phyloP scores from a whole-genome alignment of 1,140 invertebrate species.

The Dendroctonus valens region DNA sequence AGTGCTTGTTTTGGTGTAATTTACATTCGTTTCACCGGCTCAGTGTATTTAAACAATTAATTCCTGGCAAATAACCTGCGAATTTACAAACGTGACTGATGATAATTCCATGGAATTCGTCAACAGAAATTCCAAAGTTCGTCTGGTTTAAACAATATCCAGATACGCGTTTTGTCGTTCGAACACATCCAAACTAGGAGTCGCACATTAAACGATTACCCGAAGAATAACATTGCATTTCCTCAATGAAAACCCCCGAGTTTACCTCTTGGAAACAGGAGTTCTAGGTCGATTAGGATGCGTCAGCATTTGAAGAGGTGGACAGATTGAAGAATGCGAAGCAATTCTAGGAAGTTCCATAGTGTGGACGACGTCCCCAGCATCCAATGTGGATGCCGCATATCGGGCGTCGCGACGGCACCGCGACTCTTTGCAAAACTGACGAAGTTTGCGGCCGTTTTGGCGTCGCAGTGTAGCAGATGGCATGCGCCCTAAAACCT shows the following conservation, averaged over 20 bases:
- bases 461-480: slow-evolving; percentile 25
- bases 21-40: too few relatives aligned
- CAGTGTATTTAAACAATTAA: too few relatives aligned
- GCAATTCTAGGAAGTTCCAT: slow-evolving; percentile 49
- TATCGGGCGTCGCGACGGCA: slow-evolving; percentile 33
- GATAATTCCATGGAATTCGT: too few relatives aligned
- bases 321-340: slow-evolving; percentile 47
- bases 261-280: slow-evolving; percentile 42
- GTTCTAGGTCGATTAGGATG: slow-evolving; percentile 39
- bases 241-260: slow-evolving; percentile 5
- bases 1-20: too few relatives aligned
- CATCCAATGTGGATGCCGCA: slow-evolving; percentile 35
- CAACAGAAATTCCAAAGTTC: too few relatives aligned
- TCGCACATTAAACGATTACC: too few relatives aligned
- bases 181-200: too few relatives aligned
- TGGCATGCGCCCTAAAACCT: slow-evolving; percentile 20
- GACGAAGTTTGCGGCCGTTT: slow-evolving; percentile 7
- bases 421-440: slow-evolving; percentile 15
- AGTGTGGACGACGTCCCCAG: slow-evolving; percentile 35
- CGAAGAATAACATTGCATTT: background rate
- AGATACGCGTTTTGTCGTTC: too few relatives aligned
- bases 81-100: too few relatives aligned
- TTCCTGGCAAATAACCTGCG: too few relatives aligned
- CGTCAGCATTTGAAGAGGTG: slow-evolving; percentile 42
- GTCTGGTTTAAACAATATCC: too few relatives aligned